phyloP scores from a whole-genome alignment of 1,140 invertebrate genomes.

The Triops cancriformis region DNA sequence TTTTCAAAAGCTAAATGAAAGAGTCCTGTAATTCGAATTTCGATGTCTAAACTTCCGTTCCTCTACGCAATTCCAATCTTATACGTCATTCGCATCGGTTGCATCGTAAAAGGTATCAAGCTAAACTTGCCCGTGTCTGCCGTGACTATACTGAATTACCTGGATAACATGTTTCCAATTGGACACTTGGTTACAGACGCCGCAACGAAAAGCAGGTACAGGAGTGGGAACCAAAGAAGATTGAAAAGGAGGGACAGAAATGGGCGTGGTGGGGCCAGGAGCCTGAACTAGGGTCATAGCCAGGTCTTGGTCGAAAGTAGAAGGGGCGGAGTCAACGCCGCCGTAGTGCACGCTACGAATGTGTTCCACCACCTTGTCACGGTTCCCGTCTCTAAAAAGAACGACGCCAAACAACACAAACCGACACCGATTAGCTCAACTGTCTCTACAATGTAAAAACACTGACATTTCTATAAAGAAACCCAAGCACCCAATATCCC shows the following conservation, averaged over 20 bases:
- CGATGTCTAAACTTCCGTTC: no score
- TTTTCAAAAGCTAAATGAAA: no score
- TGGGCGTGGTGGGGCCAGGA: not conserved
- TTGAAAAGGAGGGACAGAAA: constrained; percentile 19
- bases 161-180: constrained; percentile 73
- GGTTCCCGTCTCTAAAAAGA: constrained; percentile 22
- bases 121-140: constrained; percentile 34
- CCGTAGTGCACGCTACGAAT: constrained; percentile 27
- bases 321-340: constrained; percentile 19
- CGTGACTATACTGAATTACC: constrained; percentile 42
- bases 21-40: no score
- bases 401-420: not conserved
- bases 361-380: constrained; percentile 27
- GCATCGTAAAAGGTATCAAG: no score
- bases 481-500: not conserved
- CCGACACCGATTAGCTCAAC: not conserved
- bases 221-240: constrained; percentile 14
- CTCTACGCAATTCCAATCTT: no score
- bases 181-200: constrained; percentile 62
- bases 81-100: no score
- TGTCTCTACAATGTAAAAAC: not conserved
- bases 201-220: constrained; percentile 52
- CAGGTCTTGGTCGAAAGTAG: constrained; percentile 12
- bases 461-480: not conserved
- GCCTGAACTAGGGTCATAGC: not conserved